phyloP scores from a whole-genome alignment of 2,113 vertebrate species.

The Scytalopus superciliaris region DNA sequence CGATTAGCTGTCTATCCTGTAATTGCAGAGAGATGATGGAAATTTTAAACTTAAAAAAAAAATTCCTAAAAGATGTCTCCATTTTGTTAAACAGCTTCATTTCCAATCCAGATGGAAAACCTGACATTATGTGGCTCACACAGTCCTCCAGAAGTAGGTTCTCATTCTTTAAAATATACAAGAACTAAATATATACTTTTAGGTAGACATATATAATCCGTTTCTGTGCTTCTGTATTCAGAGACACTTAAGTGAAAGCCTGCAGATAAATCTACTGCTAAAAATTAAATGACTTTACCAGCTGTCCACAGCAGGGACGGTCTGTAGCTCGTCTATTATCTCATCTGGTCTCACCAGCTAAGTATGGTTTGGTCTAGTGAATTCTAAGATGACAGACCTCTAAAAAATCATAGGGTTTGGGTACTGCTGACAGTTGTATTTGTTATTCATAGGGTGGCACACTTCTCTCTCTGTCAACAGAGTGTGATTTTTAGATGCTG shows the following conservation, averaged over 20 bases:
- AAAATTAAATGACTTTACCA: neutral
- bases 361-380: neutral
- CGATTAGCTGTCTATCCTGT: neutral
- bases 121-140: neutral
- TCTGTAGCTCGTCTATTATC: neutral
- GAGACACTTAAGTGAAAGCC: neutral
- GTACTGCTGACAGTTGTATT: neutral
- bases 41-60: neutral
- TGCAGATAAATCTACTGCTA: neutral
- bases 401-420: neutral
- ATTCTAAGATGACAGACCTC: neutral
- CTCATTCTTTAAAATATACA: neutral
- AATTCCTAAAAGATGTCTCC: neutral
- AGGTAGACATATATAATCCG: neutral
- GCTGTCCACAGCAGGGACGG: constrained; percentile 2
- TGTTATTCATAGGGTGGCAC: neutral
- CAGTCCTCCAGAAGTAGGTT: neutral
- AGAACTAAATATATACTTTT: neutral
- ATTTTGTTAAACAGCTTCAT: neutral
- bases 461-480: neutral
- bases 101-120: neutral
- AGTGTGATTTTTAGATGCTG: neutral
- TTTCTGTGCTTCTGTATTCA: neutral
- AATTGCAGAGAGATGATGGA: neutral
- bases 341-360: neutral